Evolutionary conservation across 2,888 invertebrate genomes (phyloP).

Genomic region (Polylopha cassiicola): DNA sequence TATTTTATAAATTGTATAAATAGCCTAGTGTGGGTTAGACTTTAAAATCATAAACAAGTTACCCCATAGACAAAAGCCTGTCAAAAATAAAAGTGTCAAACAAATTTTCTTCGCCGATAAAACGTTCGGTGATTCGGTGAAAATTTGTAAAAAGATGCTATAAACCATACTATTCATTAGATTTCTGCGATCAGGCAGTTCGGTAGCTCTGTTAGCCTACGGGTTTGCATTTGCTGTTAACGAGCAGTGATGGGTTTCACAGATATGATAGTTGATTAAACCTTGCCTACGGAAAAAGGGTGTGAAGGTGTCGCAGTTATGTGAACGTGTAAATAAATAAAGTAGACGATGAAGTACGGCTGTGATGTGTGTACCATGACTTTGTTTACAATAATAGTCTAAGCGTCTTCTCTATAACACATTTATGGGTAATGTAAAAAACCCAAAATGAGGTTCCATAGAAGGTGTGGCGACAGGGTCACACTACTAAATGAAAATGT

Average conservation of each 20-base stretch:
- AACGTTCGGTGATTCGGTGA: too few species aligned
- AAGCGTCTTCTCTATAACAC: conserved; percentile 8
- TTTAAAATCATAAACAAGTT: too few species aligned
- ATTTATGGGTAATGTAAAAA: conserved; percentile 11
- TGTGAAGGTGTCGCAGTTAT: conserved; percentile 15
- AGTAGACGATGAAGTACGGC: conserved; percentile 14
- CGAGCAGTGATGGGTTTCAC: conserved; percentile 2
- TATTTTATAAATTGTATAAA: too few species aligned
- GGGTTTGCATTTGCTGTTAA: too few species aligned
- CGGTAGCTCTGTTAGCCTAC: too few species aligned
- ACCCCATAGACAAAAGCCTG: too few species aligned
- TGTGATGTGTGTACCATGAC: conserved; percentile 11
- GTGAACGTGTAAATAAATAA: conserved; percentile 14
- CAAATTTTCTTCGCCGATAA: too few species aligned
- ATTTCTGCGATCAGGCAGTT: too few species aligned
- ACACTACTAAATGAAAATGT: conserved; percentile 89
- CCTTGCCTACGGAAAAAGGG: conserved; percentile 12
- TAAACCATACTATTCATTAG: too few species aligned
- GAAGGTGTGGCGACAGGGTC: conserved; percentile 90
- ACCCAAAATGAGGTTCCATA: conserved; percentile 80
- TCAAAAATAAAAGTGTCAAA: too few species aligned
- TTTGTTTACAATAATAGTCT: conserved; percentile 10
- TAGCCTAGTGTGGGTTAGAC: too few species aligned
- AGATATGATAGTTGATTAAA: conserved; percentile 15
- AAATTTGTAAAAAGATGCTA: too few species aligned